phyloP scores from a whole-genome alignment of 2,888 invertebrate species.

The Drosophila affinis region DNA sequence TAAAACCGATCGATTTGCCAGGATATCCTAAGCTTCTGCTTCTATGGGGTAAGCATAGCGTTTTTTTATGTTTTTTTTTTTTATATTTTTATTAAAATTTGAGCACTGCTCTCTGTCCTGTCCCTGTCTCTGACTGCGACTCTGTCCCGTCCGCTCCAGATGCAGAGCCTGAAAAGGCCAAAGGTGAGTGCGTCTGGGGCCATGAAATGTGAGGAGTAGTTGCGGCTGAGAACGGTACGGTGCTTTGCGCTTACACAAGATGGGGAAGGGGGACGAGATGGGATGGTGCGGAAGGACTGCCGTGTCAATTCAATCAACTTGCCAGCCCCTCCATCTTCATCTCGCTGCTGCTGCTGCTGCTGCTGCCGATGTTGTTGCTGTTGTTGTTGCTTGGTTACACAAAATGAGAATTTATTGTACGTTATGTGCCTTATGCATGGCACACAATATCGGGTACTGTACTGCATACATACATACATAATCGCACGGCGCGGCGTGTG shows the following conservation, averaged over 20 bases:
- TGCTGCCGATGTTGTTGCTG: neutral
- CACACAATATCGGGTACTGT: constrained; percentile 48
- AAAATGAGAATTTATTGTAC: constrained; percentile 76
- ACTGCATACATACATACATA: constrained; percentile 16
- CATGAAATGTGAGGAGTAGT: constrained; percentile 16
- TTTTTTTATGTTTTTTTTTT: constrained; percentile 33
- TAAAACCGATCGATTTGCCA: neutral
- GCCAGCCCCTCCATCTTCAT: constrained; percentile 41
- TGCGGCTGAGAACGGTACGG: neutral
- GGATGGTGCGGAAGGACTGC: constrained; percentile 5
- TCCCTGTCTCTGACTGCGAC: neutral
- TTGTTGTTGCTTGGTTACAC: constrained; percentile 63
- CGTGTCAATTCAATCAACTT: constrained; percentile 74
- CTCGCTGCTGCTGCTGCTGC: neutral
- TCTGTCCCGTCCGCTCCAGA: too few relatives aligned
- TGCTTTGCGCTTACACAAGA: neutral
- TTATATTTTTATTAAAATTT: constrained; percentile 71
- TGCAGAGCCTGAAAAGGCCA: constrained; percentile 51
- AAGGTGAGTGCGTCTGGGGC: constrained; percentile 52
- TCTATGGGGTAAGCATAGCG: too few relatives aligned
- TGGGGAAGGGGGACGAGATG: neutral
- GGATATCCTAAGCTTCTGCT: neutral
- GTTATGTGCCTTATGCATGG: constrained; percentile 70
- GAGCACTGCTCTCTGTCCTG: constrained; percentile 14
- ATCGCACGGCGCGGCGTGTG: constrained; percentile 8